Evolutionary conservation across 2,113 vertebrate species (phyloP).

Genomic region (Chloropsis hardwickii): DNA sequence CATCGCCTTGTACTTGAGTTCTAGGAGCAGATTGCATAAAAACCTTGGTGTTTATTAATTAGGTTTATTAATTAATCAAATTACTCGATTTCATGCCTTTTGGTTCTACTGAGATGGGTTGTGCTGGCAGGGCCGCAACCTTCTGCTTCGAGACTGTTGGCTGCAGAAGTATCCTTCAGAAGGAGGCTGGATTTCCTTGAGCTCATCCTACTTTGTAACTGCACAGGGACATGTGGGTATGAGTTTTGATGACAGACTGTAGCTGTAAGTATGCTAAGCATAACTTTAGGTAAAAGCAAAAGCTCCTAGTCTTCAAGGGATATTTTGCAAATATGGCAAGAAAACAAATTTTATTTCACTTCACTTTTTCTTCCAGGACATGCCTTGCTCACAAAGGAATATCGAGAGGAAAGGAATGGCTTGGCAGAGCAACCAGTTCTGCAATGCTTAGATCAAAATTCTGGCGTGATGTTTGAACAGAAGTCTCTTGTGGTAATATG

Average conservation of each 20-base stretch:
- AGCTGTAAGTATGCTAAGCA: not conserved
- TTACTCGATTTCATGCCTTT: not conserved
- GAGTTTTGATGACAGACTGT: not conserved
- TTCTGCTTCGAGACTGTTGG: not conserved
- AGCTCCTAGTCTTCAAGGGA: not conserved
- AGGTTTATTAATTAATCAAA: not conserved
- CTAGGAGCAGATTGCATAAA: not conserved
- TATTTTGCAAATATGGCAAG: not conserved
- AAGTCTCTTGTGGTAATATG: not conserved
- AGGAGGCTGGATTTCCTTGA: not conserved
- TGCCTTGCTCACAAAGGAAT: not conserved
- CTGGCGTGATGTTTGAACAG: not conserved
- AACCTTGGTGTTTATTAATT: not conserved
- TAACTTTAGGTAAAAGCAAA: not conserved
- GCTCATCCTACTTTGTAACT: not conserved
- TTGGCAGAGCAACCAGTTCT: not conserved
- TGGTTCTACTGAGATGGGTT: not conserved
- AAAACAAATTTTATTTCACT: not conserved
- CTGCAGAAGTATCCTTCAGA: not conserved
- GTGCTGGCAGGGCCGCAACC: not conserved
- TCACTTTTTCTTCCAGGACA: not conserved
- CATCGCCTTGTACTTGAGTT: accelerated
- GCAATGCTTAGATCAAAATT: not conserved
- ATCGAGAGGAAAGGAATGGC: not conserved
- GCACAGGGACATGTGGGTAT: not conserved